phyloP scores from a whole-genome alignment of 2,888 invertebrate species.

The Nipponacmea schrenckii region DNA sequence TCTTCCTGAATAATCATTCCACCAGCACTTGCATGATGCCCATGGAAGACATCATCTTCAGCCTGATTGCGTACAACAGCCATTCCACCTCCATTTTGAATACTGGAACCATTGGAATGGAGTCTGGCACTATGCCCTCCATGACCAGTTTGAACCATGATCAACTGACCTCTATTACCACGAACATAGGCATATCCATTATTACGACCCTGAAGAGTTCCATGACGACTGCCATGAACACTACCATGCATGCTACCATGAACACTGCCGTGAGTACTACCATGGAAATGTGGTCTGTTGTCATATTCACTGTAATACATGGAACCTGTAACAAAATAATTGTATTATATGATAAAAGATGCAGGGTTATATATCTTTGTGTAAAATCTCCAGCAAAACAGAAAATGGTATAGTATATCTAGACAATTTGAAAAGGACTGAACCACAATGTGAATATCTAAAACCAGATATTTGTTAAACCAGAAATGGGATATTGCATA shows the following conservation, averaged over 20 bases:
- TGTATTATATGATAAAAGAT: neutral
- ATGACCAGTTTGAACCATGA: neutral
- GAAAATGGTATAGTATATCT: no score
- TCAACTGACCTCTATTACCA: neutral
- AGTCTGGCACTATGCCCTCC: neutral
- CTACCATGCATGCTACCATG: slow-evolving; percentile 6
- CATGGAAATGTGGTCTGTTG: slow-evolving; percentile 48
- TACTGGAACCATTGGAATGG: neutral
- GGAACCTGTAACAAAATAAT: slow-evolving; percentile 11
- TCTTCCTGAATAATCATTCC: neutral
- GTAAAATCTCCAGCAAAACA: no score
- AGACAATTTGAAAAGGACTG: no score
- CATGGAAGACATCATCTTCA: neutral
- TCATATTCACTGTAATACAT: slow-evolving; percentile 54
- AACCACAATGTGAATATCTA: no score
- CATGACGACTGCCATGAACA: neutral
- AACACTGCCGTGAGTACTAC: slow-evolving; percentile 30
- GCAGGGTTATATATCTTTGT: neutral
- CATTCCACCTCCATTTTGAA: neutral
- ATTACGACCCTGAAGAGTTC: neutral
- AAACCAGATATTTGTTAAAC: no score
- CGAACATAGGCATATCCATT: neutral
- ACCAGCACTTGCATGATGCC: neutral
- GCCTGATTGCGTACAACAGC: neutral
- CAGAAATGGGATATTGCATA: no score